A percentile compares a stretch with the other conserved stretches of the same genome.
These are phyloP conservation scores for Pseudomyrmex pallidus DNA, from an alignment of 1,140 invertebrate genomes.

Conservation along the genomic window DNA sequence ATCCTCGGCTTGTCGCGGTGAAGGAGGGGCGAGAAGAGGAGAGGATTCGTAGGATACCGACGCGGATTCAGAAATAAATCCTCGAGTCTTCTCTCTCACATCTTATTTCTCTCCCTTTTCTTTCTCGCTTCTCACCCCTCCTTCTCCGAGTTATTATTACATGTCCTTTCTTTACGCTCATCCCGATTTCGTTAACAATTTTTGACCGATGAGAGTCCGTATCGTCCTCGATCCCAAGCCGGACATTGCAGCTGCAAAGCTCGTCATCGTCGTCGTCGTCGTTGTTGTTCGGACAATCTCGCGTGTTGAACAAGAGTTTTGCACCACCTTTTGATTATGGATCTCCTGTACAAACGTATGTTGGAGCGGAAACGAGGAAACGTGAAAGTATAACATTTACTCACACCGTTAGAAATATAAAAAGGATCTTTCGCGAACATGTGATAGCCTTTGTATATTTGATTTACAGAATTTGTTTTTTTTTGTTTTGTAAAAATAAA, in stretches of 20 bases:
- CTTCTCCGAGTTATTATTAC: neutral
- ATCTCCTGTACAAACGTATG: slow-evolving; percentile 55
- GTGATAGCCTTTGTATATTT: slow-evolving; percentile 27
- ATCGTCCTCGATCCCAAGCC: neutral
- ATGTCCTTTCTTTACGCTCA: slow-evolving; percentile 25
- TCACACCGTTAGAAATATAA: slow-evolving; percentile 39
- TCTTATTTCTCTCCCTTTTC: neutral
- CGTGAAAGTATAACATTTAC: slow-evolving; percentile 41
- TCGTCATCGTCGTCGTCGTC: neutral
- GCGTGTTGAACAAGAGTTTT: slow-evolving; percentile 41
- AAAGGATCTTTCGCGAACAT: slow-evolving; percentile 39
- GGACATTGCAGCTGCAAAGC: neutral
- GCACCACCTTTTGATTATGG: slow-evolving; percentile 54
- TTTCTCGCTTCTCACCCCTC: neutral
- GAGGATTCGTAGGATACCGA: neutral
- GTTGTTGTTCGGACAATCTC: slow-evolving; percentile 51
- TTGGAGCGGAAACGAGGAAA: slow-evolving; percentile 46
- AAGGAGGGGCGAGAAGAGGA: neutral
- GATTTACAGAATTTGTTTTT: neutral
- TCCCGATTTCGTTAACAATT: slow-evolving; percentile 21
- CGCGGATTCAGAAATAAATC: neutral
- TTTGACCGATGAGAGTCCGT: slow-evolving; percentile 43
- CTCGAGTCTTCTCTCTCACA: slow-evolving; percentile 1
- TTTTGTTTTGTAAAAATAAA: neutral
- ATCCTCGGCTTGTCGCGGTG: slow-evolving; percentile 33